A percentile compares a stretch with the other conserved stretches of the same genome.
phyloP scores from a whole-genome alignment of 1,140 invertebrate species.

The Drosophila virilis region DNA sequence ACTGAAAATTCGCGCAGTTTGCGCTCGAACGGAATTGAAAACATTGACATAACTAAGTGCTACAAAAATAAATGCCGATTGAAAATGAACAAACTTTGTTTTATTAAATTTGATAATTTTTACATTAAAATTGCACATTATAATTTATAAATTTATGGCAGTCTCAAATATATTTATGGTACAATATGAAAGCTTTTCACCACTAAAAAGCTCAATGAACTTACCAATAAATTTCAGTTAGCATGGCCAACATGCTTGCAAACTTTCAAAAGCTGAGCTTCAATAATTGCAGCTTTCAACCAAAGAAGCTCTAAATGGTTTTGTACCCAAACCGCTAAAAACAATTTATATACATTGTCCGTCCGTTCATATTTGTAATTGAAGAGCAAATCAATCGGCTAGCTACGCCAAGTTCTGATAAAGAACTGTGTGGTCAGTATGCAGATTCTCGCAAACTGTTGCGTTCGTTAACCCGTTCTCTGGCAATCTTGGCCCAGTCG shows the following conservation, averaged over 20 bases:
- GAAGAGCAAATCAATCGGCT: too few species aligned
- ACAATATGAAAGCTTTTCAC: neutral
- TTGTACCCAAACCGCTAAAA: too few species aligned
- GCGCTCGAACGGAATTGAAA: neutral
- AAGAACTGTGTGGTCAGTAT: too few species aligned
- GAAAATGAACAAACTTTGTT: neutral
- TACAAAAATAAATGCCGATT: neutral
- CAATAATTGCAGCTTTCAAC: neutral
- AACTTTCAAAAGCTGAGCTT: neutral
- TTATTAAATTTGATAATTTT: too few species aligned
- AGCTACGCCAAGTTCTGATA: too few species aligned
- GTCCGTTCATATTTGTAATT: too few species aligned
- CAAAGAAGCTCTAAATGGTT: too few species aligned
- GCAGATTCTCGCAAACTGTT: neutral
- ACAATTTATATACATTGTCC: too few species aligned
- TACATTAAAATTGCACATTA: too few species aligned
- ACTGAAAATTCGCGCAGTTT: neutral
- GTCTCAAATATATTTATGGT: neutral
- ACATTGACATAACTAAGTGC: conserved; percentile 7
- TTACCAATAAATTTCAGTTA: neutral
- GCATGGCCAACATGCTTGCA: too few species aligned
- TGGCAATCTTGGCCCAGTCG: neutral
- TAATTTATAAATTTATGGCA: neutral
- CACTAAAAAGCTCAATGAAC: neutral
- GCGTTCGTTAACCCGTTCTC: neutral